A percentile compares a stretch with the other conserved stretches of the same genome.
phyloP scores from a whole-genome alignment of 2,797 vertebrate species.

The Phyllotis vaccarum region DNA sequence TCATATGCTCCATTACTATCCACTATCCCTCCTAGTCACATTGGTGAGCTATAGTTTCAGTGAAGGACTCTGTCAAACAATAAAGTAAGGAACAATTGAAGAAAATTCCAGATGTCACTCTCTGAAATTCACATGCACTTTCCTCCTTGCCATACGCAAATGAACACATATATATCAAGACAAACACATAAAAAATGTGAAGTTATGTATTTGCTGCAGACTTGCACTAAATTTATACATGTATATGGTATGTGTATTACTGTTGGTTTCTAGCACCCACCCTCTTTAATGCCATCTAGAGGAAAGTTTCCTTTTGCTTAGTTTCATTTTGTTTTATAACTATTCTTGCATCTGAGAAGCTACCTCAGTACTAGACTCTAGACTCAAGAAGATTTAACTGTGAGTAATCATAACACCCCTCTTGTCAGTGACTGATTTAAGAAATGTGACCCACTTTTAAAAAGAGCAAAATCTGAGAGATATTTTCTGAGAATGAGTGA shows the following conservation, averaged over 20 bases:
- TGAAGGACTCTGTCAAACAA: background rate
- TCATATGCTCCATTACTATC: background rate
- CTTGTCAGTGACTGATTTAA: conserved; percentile 10
- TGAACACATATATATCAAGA: background rate
- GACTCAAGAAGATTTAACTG: background rate
- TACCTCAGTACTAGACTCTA: background rate
- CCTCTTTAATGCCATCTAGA: background rate
- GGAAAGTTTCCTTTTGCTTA: background rate
- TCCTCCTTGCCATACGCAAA: background rate
- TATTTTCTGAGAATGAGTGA: background rate
- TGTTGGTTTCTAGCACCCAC: background rate
- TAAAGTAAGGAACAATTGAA: background rate
- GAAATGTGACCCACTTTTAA: background rate
- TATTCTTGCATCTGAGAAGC: background rate
- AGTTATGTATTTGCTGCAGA: background rate
- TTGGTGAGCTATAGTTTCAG: background rate
- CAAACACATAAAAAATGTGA: background rate
- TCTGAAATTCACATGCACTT: background rate
- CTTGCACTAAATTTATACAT: background rate
- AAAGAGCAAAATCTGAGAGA: background rate
- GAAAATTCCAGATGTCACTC: background rate
- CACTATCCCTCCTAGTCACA: background rate
- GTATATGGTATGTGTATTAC: background rate
- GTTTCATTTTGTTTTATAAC: background rate
- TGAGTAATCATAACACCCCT: accelerated